A percentile compares a stretch with the other conserved stretches of the same genome.
Conservation (phyloP, 2,113 vertebrate species). For the Prietella phreatophila region DNA sequence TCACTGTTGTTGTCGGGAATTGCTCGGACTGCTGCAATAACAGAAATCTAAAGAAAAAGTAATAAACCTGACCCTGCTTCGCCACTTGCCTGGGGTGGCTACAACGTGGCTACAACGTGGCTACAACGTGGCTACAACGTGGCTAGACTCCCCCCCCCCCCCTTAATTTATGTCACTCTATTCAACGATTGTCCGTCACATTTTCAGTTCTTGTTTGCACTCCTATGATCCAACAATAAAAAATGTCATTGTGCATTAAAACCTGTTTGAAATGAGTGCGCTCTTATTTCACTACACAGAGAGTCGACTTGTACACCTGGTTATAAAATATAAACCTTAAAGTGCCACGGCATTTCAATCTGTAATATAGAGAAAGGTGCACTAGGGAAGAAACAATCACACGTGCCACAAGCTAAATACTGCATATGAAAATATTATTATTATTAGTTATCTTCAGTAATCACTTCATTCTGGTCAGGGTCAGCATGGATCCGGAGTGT, state of each 20-base stretch:
- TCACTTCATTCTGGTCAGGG: background rate
- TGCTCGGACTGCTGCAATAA: background rate
- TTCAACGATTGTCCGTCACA: background rate
- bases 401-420: background rate
- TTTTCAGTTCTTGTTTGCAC: conserved; percentile 3
- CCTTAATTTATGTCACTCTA: background rate
- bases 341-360: background rate
- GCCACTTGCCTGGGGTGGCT: background rate
- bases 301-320: background rate
- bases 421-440: background rate
- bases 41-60: background rate
- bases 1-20: background rate
- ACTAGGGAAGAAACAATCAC: background rate
- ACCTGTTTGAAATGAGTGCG: background rate
- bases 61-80: background rate
- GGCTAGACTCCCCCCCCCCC: no score
- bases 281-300: background rate
- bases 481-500: background rate
- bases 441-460: background rate
- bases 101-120: background rate
- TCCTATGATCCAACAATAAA: conserved; percentile 14
- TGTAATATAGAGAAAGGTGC: background rate
- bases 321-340: background rate
- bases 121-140: background rate
- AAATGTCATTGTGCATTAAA: background rate